Evolutionary conservation across 2,888 invertebrate genomes (phyloP).

Genomic region (Drosophila engyochracea): DNA sequence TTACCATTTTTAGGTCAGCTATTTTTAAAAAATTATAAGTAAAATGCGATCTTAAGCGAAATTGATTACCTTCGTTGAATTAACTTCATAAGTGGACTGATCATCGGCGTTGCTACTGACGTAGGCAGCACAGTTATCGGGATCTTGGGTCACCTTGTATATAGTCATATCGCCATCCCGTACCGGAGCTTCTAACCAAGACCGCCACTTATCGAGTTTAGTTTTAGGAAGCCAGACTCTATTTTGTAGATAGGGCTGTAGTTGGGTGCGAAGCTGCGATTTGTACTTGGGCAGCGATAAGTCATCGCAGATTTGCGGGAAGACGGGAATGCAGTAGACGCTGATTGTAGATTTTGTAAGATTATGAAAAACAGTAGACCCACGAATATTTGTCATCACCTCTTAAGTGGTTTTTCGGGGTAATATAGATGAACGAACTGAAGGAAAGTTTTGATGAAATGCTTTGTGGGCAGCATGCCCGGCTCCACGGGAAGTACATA

Average conservation of each 20-base stretch:
- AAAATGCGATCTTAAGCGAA: background rate
- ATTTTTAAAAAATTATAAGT: background rate
- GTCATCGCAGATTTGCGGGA: conserved; percentile 19
- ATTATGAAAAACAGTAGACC: too few relatives aligned
- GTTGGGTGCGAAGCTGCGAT: conserved; percentile 11
- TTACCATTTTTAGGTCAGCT: too few relatives aligned
- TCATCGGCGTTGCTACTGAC: conserved; percentile 40
- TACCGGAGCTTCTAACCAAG: conserved; percentile 22
- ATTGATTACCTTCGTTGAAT: conserved; percentile 22
- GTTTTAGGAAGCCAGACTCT: background rate
- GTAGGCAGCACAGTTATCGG: conserved; percentile 29
- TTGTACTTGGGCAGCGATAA: conserved; percentile 29
- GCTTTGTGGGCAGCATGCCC: conserved; percentile 31
- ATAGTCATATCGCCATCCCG: conserved; percentile 14
- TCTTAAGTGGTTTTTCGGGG: conserved; percentile 4
- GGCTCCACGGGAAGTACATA: conserved; percentile 42
- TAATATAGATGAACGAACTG: conserved; percentile 3
- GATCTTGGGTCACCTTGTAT: conserved; percentile 1
- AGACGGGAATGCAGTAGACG: conserved; percentile 47
- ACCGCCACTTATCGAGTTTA: background rate
- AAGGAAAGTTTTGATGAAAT: conserved; percentile 28
- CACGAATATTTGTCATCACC: conserved; percentile 13
- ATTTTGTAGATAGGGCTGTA: conserved; percentile 11
- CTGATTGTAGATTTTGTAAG: conserved; percentile 5
- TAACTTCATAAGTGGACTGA: conserved; percentile 15